Evolutionary conservation across 1,140 invertebrate species (phyloP).

Genomic region (Cydia strobilella): DNA sequence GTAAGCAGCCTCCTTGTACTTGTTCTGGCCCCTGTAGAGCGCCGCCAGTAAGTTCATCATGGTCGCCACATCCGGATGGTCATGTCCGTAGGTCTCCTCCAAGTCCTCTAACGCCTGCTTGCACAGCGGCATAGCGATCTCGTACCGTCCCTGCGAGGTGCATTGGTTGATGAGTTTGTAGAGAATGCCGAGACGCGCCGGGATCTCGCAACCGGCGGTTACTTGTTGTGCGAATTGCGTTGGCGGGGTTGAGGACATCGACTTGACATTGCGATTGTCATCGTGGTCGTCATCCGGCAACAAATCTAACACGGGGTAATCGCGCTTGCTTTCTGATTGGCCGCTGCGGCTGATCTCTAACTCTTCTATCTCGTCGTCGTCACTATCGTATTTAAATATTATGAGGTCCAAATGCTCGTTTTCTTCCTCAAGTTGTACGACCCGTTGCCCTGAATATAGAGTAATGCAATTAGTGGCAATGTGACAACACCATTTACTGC

Average conservation of each 20-base stretch:
- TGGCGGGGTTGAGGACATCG: constrained; percentile 94
- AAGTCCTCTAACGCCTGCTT: constrained; percentile 89
- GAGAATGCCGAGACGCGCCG: constrained; percentile 94
- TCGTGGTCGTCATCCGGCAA: constrained; percentile 95
- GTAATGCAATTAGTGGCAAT: no score
- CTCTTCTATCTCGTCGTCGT: constrained; percentile 85
- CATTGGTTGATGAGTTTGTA: constrained; percentile 99
- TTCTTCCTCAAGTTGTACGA: constrained; percentile 98
- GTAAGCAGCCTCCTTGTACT: constrained; percentile 99
- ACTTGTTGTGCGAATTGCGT: constrained; percentile 96
- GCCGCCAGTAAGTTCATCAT: constrained; percentile 99
- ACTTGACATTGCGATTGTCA: constrained; percentile 90
- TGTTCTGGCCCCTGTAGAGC: constrained; percentile 96
- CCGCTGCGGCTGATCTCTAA: constrained; percentile 75
- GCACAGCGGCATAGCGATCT: constrained; percentile 99
- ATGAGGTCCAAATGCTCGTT: constrained; percentile 99
- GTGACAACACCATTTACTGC: no score
- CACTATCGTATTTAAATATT: constrained; percentile 90
- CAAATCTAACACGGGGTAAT: constrained; percentile 91
- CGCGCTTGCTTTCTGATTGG: constrained; percentile 73
- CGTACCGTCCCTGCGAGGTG: constrained; percentile 98
- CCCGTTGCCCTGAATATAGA: constrained; percentile 89
- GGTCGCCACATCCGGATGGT: constrained; percentile 99
- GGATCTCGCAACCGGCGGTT: constrained; percentile 98
- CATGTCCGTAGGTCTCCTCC: constrained; percentile 94